These are phyloP conservation scores for Flexamia atlantica DNA, from an alignment of 2,888 invertebrate genomes.

Conservation along the genomic window DNA sequence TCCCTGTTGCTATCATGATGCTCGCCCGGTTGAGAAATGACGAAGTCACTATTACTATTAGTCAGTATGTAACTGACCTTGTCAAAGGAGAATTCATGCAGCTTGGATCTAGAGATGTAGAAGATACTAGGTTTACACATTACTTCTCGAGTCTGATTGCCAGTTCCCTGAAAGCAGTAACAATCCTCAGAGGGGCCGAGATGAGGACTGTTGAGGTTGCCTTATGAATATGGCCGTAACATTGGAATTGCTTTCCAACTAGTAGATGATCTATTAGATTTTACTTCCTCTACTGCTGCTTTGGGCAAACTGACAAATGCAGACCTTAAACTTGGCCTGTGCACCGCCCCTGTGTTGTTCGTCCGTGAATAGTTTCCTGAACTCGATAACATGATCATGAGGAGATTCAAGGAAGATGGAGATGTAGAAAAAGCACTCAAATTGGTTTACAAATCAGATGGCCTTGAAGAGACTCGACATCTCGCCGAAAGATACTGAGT, in stretches of 20 bases:
- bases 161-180: slow-evolving; percentile 17
- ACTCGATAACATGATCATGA: slow-evolving; percentile 31
- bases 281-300: background rate
- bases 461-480: background rate
- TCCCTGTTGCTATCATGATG: slow-evolving; percentile 19
- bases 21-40: slow-evolving; percentile 22
- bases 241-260: slow-evolving; percentile 33
- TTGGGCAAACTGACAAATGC: slow-evolving; percentile 8
- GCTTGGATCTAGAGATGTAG: slow-evolving; percentile 24
- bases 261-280: slow-evolving; percentile 33
- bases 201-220: background rate
- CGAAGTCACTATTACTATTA: slow-evolving; percentile 19
- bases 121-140: slow-evolving; percentile 24
- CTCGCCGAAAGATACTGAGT: slow-evolving; percentile 23
- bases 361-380: slow-evolving; percentile 42
- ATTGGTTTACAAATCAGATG: slow-evolving; percentile 28
- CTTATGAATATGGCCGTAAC: slow-evolving; percentile 22
- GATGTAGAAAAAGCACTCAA: slow-evolving; percentile 30
- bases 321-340: slow-evolving; percentile 26
- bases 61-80: slow-evolving; percentile 24
- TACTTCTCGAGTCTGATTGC: slow-evolving; percentile 25
- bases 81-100: slow-evolving; percentile 48
- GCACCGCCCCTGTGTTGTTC: slow-evolving; percentile 25
- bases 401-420: slow-evolving; percentile 15
- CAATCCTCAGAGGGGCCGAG: slow-evolving; percentile 29